Conservation (phyloP, 2,113 vertebrate species). For the Apistogramma diplotaenia region DNA sequence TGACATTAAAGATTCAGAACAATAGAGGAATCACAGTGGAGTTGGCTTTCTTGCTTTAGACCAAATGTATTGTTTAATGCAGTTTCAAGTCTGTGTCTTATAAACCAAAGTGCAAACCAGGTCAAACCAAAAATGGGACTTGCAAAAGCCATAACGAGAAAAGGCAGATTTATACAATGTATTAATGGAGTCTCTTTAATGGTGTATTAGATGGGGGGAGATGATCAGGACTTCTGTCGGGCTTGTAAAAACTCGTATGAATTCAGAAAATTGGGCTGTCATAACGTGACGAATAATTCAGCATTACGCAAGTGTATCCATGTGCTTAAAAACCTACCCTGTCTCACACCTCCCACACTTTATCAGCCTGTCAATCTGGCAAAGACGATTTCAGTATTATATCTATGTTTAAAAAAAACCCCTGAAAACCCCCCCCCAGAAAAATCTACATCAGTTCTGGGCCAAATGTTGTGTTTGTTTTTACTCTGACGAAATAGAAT, state of each 20-base stretch:
- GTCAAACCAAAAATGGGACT: slow-evolving; percentile 12
- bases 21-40: neutral
- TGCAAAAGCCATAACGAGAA: neutral
- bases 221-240: neutral
- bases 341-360: slow-evolving; percentile 13
- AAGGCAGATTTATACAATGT: neutral
- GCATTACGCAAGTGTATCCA: slow-evolving; percentile 16
- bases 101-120: neutral
- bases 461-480: neutral
- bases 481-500: neutral
- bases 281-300: slow-evolving; percentile 24
- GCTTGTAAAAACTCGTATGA: neutral
- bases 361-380: neutral
- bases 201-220: neutral
- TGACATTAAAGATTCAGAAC: neutral
- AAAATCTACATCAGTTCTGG: neutral
- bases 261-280: slow-evolving; percentile 14
- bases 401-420: too few species aligned
- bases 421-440: too few species aligned
- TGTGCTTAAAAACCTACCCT: slow-evolving; percentile 15
- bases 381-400: slow-evolving; percentile 2
- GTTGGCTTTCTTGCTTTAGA: neutral
- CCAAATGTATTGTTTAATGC: neutral
- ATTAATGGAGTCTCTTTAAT: neutral
- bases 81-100: neutral